Conservation (phyloP, 2,888 invertebrate species). For the Polia nebulosa region DNA sequence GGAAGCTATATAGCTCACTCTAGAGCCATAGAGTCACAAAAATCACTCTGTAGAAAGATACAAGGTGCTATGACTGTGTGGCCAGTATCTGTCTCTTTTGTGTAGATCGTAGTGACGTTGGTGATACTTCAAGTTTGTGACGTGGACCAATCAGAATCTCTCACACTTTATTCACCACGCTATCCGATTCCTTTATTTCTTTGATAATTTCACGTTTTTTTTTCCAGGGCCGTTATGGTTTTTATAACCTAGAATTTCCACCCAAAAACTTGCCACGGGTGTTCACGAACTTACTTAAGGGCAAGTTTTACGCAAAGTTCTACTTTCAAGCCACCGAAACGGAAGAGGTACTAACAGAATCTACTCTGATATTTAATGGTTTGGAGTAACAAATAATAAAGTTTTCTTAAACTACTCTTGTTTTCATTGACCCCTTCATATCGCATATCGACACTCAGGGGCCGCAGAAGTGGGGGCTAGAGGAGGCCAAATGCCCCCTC, state of each 20-base stretch:
- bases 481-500: too few relatives aligned
- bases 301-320: conserved; percentile 22
- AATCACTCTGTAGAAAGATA: too few relatives aligned
- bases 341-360: conserved; percentile 34
- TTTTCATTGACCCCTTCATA: background rate
- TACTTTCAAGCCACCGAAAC: conserved; percentile 15
- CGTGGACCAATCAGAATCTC: background rate
- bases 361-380: background rate
- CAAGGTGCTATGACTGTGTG: too few relatives aligned
- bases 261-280: conserved; percentile 60
- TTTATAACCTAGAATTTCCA: conserved; percentile 62
- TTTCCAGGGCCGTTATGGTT: conserved; percentile 56
- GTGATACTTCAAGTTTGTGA: background rate
- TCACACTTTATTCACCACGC: too few relatives aligned
- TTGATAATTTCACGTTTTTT: background rate
- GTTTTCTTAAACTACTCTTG: background rate
- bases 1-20: too few relatives aligned
- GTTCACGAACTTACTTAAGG: background rate
- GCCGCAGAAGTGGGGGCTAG: too few relatives aligned
- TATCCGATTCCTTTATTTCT: too few relatives aligned
- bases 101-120: too few relatives aligned
- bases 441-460: background rate
- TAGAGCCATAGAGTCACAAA: too few relatives aligned
- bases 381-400: background rate
- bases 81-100: too few relatives aligned